A percentile compares a stretch with the other conserved stretches of the same genome.
Evolutionary conservation across 2,888 invertebrate genomes (phyloP).

Genomic region (Ellobium chinense): DNA sequence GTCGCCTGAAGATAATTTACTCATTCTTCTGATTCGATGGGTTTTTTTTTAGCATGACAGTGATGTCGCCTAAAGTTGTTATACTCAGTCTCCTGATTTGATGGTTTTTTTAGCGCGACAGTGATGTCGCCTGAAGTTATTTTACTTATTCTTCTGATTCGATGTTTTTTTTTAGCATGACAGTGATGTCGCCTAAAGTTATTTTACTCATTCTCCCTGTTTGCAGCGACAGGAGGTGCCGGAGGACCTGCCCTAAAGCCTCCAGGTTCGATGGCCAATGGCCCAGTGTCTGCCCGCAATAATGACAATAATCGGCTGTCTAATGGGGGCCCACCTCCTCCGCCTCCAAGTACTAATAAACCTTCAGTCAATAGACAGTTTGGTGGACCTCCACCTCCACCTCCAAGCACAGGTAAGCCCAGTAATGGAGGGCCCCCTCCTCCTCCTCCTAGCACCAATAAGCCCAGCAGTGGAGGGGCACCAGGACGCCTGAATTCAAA

Average conservation of each 20-base stretch:
- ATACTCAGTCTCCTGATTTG: neutral
- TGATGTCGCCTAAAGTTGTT: no score
- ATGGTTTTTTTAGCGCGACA: no score
- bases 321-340: conserved; percentile 75
- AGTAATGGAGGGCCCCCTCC: conserved; percentile 45
- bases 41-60: no score
- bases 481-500: conserved; percentile 58
- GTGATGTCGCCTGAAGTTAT: neutral
- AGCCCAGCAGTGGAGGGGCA: conserved; percentile 79
- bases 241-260: conserved; percentile 51
- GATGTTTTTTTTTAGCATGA: neutral
- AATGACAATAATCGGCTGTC: conserved; percentile 61
- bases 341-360: conserved; percentile 46
- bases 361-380: conserved; percentile 70
- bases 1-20: no score
- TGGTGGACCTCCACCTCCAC: conserved; percentile 45
- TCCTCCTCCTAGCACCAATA: conserved; percentile 40
- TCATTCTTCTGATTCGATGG: no score
- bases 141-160: neutral
- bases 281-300: conserved; percentile 39
- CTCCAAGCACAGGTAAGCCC: conserved; percentile 71
- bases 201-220: neutral
- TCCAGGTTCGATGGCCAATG: conserved; percentile 51
- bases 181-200: neutral
- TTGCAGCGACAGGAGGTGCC: conserved; percentile 45